Evolutionary conservation across 37 sponge, comb jelly and placozoan genomes (phyloP), one percentile per base, ranked within the genome.

Genomic region (Axinella damicornis): DNA sequence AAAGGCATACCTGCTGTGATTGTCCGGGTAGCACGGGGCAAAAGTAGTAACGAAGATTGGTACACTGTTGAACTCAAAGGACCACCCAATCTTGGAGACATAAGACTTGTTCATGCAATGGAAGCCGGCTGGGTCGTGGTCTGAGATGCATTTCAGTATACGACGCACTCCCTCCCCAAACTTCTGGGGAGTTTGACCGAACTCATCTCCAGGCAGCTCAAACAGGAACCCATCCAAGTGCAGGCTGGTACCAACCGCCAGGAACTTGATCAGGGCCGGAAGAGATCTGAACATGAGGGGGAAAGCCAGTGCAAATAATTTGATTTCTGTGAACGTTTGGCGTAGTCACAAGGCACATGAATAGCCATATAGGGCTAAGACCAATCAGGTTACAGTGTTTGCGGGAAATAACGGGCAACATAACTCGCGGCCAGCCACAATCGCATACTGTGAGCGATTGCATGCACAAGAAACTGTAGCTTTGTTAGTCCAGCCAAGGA

Each of bases 211-310:
- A 27, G 92, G 92, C 12, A 95, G 81, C 53, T 88, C 92, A 82
- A 95, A 89, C 32, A 95, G 75, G 82, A 95, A 95, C 0, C 95
- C 95, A 31, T 95, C 95, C 55, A 95, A 36, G 62, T 86, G 87
- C 33, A 81, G 79, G 33, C 15, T 30, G 0, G 37, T 34, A 0
- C 90, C 92, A 27, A 90, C 74, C 6, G 83, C 39, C 22, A 94
- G 58, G 66, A 94, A 91, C 74, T 91, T 91, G 65, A 91, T 80
- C 16, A 94, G 54, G 37, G 85, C 76, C 37, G 92, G 91, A 20
- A 90, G 61, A 55, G 88, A 95, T 70, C 95, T 95, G 67, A 9
- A 54, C 24, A 19, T 6, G 30, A 60, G 37, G 28, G 25, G 9
- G 46, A 46, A 46, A n/a, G n/a, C n/a, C n/a, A n/a, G n/a, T n/a